phyloP scores from a whole-genome alignment of 2,888 invertebrate species.

The Xanthorhoe designata region DNA sequence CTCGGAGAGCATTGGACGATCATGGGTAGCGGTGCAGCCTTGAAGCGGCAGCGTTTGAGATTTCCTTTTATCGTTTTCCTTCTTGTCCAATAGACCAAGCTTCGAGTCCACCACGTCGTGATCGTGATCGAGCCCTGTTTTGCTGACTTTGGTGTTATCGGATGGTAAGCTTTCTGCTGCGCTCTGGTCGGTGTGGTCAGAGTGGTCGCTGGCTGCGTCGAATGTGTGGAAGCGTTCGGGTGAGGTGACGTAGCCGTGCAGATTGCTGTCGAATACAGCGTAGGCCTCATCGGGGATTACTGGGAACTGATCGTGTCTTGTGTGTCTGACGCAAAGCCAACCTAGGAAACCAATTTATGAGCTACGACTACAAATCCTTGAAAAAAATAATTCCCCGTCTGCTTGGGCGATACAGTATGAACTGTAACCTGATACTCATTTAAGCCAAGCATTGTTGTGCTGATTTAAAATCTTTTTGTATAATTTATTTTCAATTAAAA shows the following conservation, averaged over 20 bases:
- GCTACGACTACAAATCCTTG: background rate
- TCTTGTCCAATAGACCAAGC: slow-evolving; percentile 49
- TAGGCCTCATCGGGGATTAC: slow-evolving; percentile 89
- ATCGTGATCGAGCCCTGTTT: slow-evolving; percentile 53
- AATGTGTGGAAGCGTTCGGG: slow-evolving; percentile 67
- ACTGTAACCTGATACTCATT: no score
- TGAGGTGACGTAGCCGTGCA: slow-evolving; percentile 65
- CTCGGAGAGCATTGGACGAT: slow-evolving; percentile 88
- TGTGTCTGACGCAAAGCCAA: slow-evolving; percentile 91
- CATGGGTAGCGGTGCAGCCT: slow-evolving; percentile 83
- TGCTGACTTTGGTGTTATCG: slow-evolving; percentile 62
- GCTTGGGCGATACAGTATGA: background rate
- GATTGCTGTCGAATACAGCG: slow-evolving; percentile 73
- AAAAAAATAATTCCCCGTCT: background rate
- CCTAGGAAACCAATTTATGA: slow-evolving; percentile 70
- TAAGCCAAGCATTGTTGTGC: no score
- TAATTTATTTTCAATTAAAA: no score
- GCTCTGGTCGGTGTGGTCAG: slow-evolving; percentile 80
- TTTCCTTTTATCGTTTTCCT: slow-evolving; percentile 72
- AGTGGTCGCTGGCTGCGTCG: slow-evolving; percentile 76
- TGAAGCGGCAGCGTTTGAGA: slow-evolving; percentile 86
- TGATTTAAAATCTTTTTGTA: no score
- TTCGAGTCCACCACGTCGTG: slow-evolving; percentile 70
- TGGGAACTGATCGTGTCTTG: slow-evolving; percentile 91
- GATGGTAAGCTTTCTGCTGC: slow-evolving; percentile 75